A percentile compares a stretch with the other conserved stretches of the same genome.
phyloP scores from a whole-genome alignment of 2,113 vertebrate genomes.

The Bucco capensis region DNA sequence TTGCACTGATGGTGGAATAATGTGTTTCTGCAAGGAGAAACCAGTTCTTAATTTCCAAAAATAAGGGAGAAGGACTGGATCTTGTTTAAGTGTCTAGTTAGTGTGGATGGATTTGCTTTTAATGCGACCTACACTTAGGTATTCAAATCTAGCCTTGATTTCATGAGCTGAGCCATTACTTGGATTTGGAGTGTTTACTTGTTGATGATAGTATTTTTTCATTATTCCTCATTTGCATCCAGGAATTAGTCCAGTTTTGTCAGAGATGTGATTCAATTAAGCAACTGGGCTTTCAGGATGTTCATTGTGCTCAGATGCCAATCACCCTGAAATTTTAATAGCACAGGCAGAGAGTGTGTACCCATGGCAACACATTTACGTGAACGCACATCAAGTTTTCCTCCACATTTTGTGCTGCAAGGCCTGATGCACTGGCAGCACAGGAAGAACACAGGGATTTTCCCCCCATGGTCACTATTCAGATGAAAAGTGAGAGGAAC shows the following conservation, averaged over 20 bases:
- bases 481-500: neutral
- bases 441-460: rapidly evolving
- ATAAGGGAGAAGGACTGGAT: neutral
- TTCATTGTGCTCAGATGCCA: neutral
- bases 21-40: neutral
- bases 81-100: neutral
- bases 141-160: neutral
- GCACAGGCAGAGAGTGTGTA: neutral
- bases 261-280: neutral
- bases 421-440: too few species aligned
- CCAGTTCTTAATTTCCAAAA: neutral
- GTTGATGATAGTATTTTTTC: neutral
- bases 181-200: neutral
- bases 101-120: neutral
- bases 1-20: neutral
- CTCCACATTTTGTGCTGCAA: neutral
- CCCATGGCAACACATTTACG: neutral
- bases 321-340: neutral
- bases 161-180: neutral
- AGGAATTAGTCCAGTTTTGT: neutral
- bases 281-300: neutral
- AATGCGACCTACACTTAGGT: neutral
- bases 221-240: neutral
- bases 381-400: neutral
- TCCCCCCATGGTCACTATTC: rapidly evolving